Evolutionary conservation across 2,797 vertebrate genomes (phyloP).

Genomic region (Pangasius larnaudii): DNA sequence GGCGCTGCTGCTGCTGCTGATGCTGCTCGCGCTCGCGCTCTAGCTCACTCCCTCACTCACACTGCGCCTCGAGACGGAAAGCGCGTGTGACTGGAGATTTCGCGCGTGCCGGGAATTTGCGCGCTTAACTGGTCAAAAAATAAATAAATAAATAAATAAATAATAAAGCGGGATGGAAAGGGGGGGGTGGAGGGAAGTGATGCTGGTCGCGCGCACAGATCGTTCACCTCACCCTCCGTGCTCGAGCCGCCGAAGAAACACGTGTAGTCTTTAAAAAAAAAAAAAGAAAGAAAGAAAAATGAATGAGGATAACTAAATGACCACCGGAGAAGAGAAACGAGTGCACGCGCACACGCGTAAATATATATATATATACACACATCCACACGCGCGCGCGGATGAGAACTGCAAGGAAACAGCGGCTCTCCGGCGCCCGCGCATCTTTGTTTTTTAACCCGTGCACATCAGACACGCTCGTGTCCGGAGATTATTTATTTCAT

Average conservation of each 20-base stretch:
- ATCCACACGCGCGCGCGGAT: not conserved
- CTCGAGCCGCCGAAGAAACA: not conserved
- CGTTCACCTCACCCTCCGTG: not conserved
- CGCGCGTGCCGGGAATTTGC: slow-evolving; percentile 19
- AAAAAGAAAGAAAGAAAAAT: too few species aligned
- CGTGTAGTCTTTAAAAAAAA: not conserved
- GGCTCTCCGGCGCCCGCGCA: not conserved
- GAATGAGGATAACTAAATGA: not conserved
- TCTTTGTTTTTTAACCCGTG: slow-evolving; percentile 7
- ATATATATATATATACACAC: not conserved
- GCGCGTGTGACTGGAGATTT: slow-evolving; percentile 13
- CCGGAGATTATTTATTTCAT: slow-evolving; percentile 6
- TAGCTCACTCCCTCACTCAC: not conserved
- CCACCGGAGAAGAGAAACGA: not conserved
- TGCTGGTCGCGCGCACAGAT: not conserved
- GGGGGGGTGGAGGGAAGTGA: too few species aligned
- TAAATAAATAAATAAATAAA: not conserved
- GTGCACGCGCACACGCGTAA: not conserved
- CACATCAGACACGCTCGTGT: not conserved
- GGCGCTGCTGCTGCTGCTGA: not conserved
- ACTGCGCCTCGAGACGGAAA: slow-evolving; percentile 1
- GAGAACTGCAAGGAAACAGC: not conserved
- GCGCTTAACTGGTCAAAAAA: not conserved
- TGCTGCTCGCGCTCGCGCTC: not conserved
- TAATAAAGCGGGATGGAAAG: not conserved